Percentiles rank a stretch among this genome's conserved stretches.
Conservation (phyloP, 1,140 invertebrate genomes). For the Leptoteleia sp. region DNA sequence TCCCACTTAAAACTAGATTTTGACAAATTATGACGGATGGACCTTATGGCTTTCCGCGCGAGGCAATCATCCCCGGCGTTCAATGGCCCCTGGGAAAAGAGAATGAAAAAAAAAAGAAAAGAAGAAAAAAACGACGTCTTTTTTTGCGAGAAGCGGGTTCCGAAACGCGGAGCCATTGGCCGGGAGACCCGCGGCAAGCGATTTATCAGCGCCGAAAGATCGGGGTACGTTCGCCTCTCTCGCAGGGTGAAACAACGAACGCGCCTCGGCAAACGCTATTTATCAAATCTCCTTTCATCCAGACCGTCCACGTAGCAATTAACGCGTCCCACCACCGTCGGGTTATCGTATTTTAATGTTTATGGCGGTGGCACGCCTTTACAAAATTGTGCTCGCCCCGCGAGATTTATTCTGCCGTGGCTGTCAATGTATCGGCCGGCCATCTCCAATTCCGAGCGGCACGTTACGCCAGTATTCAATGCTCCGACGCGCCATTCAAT, state of each 20-base stretch:
- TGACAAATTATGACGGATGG: conserved; percentile 53
- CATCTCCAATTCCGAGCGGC: conserved; percentile 43
- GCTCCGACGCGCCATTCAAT: conserved; percentile 53
- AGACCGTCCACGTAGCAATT: conserved; percentile 76
- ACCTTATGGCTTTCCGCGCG: conserved; percentile 4
- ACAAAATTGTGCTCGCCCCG: conserved; percentile 71
- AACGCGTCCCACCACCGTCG: conserved; percentile 73
- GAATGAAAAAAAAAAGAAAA: too few relatives aligned
- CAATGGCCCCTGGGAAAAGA: conserved; percentile 42
- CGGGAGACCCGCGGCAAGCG: conserved; percentile 66
- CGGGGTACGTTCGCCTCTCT: conserved; percentile 67
- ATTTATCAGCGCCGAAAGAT: conserved; percentile 76
- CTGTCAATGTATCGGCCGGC: conserved; percentile 59
- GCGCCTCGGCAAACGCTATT: conserved; percentile 76
- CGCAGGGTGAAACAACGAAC: conserved; percentile 59
- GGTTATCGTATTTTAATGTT: conserved; percentile 78
- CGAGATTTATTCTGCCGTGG: conserved; percentile 50
- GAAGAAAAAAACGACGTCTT: too few relatives aligned
- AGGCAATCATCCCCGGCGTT: conserved; percentile 48
- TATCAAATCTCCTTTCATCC: conserved; percentile 77
- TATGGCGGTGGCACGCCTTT: conserved; percentile 75
- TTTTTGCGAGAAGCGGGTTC: conserved; percentile 35
- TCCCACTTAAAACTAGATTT: conserved; percentile 39
- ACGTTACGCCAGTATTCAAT: conserved; percentile 49
- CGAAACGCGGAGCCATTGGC: conserved; percentile 58